Conservation (phyloP, 2,797 vertebrate genomes). For the Sarcoramphus papa region DNA sequence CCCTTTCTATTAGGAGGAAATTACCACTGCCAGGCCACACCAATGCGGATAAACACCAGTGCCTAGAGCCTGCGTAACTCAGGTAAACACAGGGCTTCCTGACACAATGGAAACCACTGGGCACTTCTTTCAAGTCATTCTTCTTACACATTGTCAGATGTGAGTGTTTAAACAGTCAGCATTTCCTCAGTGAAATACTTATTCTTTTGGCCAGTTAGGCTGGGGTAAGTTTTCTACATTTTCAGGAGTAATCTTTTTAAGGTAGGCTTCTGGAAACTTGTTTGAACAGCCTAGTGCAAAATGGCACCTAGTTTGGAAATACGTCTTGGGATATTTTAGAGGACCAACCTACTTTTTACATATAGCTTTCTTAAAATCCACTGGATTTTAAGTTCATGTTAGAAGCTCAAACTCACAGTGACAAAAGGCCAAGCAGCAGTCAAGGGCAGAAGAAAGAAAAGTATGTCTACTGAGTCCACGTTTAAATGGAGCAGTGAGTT, state of each 20-base stretch:
- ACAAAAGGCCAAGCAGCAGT: neutral
- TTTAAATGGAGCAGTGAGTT: neutral
- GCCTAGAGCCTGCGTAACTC: slow-evolving; percentile 57
- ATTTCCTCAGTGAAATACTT: slow-evolving; percentile 52
- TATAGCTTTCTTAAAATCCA: neutral
- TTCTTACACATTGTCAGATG: slow-evolving; percentile 64
- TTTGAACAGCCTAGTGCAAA: neutral
- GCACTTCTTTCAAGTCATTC: slow-evolving; percentile 66
- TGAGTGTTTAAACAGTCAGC: slow-evolving; percentile 55
- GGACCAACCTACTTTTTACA: neutral
- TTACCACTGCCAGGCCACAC: slow-evolving; percentile 66
- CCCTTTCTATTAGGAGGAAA: slow-evolving; percentile 66
- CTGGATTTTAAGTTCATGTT: neutral
- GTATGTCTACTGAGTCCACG: neutral
- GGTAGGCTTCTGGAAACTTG: neutral
- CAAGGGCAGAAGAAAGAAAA: neutral
- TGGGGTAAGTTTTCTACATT: neutral
- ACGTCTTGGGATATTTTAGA: neutral
- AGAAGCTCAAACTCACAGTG: neutral
- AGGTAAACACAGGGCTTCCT: slow-evolving; percentile 73
- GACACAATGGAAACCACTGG: slow-evolving; percentile 38
- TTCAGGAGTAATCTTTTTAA: slow-evolving; percentile 8
- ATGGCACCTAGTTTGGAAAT: neutral
- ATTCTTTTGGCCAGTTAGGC: neutral
- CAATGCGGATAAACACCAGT: slow-evolving; percentile 67